Base-by-base conservation (phyloP, 2,888 invertebrate genomes). In the Cheilosia scutellata region DNA sequence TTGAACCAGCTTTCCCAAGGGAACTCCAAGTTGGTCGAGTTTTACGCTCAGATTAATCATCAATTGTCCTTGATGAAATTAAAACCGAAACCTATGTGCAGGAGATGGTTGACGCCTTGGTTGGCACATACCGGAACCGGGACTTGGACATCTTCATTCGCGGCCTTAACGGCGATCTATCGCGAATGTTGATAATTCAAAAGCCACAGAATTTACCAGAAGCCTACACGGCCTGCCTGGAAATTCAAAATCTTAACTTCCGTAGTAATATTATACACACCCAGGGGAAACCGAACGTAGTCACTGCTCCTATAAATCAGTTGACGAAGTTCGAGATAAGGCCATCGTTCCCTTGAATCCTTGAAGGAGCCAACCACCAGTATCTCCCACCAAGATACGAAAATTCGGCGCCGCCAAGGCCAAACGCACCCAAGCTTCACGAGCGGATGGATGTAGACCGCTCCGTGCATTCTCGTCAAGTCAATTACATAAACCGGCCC, bases 41-140 rank as follows among this genome's bases (percentile, higher is more conserved):
- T 88, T 44, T 87, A 87, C 37, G 82, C 86, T 0, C 68, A 58
- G 0, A 53, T 87, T 13, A 88, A 88, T n/a, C 82, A 82, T 7
- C 82, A 88, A 60, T 78, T 88, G 11, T 88, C 84, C 0, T 40
- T 87, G 2, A 82, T 88, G 13, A 72, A 63, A 51, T 88, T 4
- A 74, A 88, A 51, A 87, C 47, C 2, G 16, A 47, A 2, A 47
- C 47, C 1, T 47, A 16, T n/a, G n/a, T 16, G 0, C 20, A 47
- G 4, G 16, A 47, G 16, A 47, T 7, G 4, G 47, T 47, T 20
- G 16, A 47, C 16, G 16, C 16, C 7, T 16, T 20, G 4, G 16
- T 47, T 5, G 47, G 16, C 20, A 16, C 47, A 5, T 16, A 47
- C 47, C 47, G 80, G 9, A 74, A 74, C 20, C 6, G 68, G 2